Percentiles rank a stretch among this genome's conserved stretches.
Conservation (phyloP, 2,113 vertebrate genomes). For the Phaethon lepturus region DNA sequence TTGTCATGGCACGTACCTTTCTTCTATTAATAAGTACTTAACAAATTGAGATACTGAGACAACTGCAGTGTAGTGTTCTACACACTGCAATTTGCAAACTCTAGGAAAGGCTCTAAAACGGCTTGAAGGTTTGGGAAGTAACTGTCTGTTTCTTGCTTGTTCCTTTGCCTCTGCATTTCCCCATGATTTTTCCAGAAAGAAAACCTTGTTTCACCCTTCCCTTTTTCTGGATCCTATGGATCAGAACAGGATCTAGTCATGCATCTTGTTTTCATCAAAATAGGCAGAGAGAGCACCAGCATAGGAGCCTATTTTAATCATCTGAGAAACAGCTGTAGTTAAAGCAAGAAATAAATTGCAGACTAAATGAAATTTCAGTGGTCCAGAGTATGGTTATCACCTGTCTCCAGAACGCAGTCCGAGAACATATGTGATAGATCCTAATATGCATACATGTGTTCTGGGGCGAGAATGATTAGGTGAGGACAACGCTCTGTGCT, state of each 20-base stretch:
- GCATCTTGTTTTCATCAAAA: conserved; percentile 9
- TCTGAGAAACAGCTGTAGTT: conserved; percentile 52
- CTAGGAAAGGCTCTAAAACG: background rate
- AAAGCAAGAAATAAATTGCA: conserved; percentile 32
- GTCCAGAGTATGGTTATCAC: background rate
- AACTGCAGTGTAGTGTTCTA: background rate
- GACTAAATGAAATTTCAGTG: conserved; percentile 28
- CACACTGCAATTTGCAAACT: background rate
- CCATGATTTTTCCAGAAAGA: background rate
- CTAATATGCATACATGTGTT: background rate
- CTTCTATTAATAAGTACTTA: background rate
- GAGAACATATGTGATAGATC: background rate
- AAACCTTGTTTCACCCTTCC: background rate
- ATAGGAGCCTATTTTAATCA: conserved; percentile 35
- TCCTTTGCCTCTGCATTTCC: background rate
- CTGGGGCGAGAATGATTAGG: background rate
- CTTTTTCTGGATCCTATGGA: background rate
- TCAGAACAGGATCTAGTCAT: background rate
- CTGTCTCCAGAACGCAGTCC: background rate
- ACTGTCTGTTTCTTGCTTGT: background rate
- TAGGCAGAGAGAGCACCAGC: background rate
- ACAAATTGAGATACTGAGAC: background rate
- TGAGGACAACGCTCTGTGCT: background rate
- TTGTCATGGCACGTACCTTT: background rate
- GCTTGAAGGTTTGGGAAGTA: background rate